Conservation (phyloP, 1,140 invertebrate species). For the Littorina saxatilis region DNA sequence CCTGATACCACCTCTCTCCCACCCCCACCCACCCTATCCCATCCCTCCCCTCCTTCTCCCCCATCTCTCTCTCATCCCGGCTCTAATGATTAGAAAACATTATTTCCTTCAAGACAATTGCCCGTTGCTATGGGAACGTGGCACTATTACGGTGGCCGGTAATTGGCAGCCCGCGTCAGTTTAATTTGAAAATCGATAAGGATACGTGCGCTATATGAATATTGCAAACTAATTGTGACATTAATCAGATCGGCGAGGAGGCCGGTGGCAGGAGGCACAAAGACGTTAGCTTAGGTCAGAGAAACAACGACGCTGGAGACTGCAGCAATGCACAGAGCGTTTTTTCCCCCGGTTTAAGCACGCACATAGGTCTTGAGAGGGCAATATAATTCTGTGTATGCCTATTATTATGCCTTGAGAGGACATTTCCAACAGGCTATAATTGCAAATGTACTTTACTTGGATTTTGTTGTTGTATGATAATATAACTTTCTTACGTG, state of each 20-base stretch:
- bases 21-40: background rate
- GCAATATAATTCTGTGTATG: no score
- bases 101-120: conserved; percentile 33
- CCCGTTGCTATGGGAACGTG: conserved; percentile 19
- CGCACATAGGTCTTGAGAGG: background rate
- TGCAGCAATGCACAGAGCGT: background rate
- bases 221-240: conserved; percentile 34
- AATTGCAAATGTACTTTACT: no score
- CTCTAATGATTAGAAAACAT: conserved; percentile 33
- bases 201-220: conserved; percentile 27
- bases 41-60: background rate
- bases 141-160: conserved; percentile 16
- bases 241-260: conserved; percentile 24
- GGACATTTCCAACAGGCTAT: no score
- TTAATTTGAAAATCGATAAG: conserved; percentile 34
- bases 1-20: background rate
- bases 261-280: background rate
- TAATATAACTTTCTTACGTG: no score
- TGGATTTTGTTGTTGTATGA: no score
- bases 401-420: no score
- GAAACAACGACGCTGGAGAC: background rate
- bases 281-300: no score
- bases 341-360: background rate
- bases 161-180: conserved; percentile 29
- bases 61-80: background rate